Percentiles rank a stretch among this genome's conserved stretches.
These are phyloP conservation scores for Volucella inflata DNA, from an alignment of 2,888 invertebrate genomes.

Conservation along the genomic window DNA sequence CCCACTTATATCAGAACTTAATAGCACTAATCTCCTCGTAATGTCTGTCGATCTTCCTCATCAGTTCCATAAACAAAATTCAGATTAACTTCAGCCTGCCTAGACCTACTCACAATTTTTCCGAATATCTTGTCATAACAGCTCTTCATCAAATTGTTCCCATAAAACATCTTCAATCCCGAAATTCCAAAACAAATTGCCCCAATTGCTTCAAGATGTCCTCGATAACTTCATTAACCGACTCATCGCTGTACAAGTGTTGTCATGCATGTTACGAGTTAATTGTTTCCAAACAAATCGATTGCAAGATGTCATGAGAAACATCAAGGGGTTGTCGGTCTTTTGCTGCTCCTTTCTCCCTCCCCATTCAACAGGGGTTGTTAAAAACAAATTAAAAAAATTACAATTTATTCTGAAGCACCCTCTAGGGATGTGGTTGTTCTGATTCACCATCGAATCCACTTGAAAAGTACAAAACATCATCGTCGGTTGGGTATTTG, in stretches of 20 bases:
- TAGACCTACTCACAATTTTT: too few species aligned
- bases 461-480: constrained; percentile 48
- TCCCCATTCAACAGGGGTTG: not conserved
- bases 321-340: constrained; percentile 25
- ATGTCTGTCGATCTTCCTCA: too few species aligned
- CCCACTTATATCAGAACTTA: too few species aligned
- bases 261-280: constrained; percentile 34
- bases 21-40: too few species aligned
- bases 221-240: constrained; percentile 23
- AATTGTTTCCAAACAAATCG: constrained; percentile 54
- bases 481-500: constrained; percentile 12
- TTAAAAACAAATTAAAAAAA: constrained; percentile 50
- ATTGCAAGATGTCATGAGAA: constrained; percentile 32
- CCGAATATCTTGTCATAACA: too few species aligned
- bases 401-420: constrained; percentile 46
- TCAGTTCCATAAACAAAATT: too few species aligned
- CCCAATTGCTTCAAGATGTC: constrained; percentile 50
- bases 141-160: constrained; percentile 10
- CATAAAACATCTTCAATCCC: constrained; percentile 31
- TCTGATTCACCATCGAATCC: not conserved
- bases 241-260: constrained; percentile 32
- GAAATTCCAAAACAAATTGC: constrained; percentile 4
- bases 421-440: constrained; percentile 39
- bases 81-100: too few species aligned
- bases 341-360: not conserved